Evolutionary conservation across 2,888 invertebrate genomes (phyloP), one percentile per base, ranked within the genome.

Genomic region (Diloba caeruleocephala): DNA sequence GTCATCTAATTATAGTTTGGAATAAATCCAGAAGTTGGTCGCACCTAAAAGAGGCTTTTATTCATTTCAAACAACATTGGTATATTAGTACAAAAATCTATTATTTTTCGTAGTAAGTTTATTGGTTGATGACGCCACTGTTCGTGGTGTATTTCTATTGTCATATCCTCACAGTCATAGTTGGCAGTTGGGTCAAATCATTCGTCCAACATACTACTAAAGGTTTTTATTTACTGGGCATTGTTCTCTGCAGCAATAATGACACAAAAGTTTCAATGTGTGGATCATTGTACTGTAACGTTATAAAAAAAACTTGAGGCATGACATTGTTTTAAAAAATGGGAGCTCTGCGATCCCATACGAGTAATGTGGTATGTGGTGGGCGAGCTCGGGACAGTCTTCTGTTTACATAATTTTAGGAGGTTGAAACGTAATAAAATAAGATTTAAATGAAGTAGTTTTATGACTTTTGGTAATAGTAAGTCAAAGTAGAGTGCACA

Each of bases 301-400:
- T 51, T 50, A 67, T 58, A 67, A 67, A 67, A 67, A 60, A 65
- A 55, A 61, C 38, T 61, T 54, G 45, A 44, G 9, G 53, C 42
- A 34, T 66, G 59, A 66, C 66, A 62, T 66, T 72, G 70, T 73
- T 73, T 72, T 62, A 62, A 56, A 64, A 44, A 67, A 56, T 61
- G 51, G 44, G 36, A 55, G 45, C 12, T 25, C 53, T 41, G 39
- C 49, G 48, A 62, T 59, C 54, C 32, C 50, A 21, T 15, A 42
- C 32, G 23, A 32, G 25, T 37, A 10, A 28, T 52, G 41, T 39
- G 56, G 55, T 54, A 67, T 63, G 61, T 23, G 59, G 42, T 59
- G 49, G 66, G 71, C 52, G 51, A 49, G 32, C 28, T 42, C 33
- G 7, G 37, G 32, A 44, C 29, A 12, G 28, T 25, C 44, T 48